Conservation (phyloP, 1,140 invertebrate genomes). For the Cherax destructor region DNA sequence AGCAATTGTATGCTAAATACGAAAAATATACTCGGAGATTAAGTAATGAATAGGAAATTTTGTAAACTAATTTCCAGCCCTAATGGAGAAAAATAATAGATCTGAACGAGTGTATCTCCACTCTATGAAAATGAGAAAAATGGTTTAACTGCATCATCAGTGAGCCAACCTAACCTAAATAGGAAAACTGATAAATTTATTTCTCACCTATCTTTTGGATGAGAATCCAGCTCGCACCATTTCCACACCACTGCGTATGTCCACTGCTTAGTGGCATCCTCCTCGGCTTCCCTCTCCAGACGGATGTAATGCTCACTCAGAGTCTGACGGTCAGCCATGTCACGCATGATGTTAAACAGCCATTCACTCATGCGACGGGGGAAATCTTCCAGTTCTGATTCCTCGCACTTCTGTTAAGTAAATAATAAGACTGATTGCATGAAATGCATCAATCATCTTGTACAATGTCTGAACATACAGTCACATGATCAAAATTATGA, state of each 20-base stretch:
- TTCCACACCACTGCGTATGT: conserved; percentile 96
- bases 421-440: neutral
- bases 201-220: conserved; percentile 85
- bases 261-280: conserved; percentile 88
- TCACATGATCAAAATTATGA: no score
- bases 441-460: neutral
- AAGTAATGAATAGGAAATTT: no score
- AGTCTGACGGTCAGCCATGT: conserved; percentile 92
- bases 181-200: neutral
- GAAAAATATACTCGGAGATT: no score
- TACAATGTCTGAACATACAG: no score
- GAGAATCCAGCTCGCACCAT: conserved; percentile 94
- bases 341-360: conserved; percentile 97
- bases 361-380: conserved; percentile 96
- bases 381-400: conserved; percentile 92
- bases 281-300: conserved; percentile 72
- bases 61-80: no score
- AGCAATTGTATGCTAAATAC: no score
- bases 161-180: no score
- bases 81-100: no score
- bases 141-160: no score
- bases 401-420: conserved; percentile 81
- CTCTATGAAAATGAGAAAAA: no score
- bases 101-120: no score
- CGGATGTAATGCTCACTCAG: conserved; percentile 84